Evolutionary conservation across 2,888 invertebrate species (phyloP), one percentile per base, ranked within the genome.

Genomic region (Schizotus pectinicornis): DNA sequence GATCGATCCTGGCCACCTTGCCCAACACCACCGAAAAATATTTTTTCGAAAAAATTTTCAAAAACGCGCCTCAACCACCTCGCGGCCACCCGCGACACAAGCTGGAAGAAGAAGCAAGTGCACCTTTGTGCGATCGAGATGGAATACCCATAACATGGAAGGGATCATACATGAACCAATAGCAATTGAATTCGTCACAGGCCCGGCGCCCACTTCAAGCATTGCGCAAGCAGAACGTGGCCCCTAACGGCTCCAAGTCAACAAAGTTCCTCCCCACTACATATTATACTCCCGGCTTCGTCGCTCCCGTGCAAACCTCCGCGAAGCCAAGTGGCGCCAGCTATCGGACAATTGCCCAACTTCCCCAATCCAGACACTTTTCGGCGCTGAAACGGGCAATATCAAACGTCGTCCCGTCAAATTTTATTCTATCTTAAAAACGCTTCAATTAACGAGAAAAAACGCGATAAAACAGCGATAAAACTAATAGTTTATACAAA

Each of bases 171-270:
- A 80, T 78, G 81, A 80, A 81, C 85, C 84, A 85, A 85, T 85
- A 79, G 82, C 83, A 81, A 82, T 81, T 78, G 81, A 81, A 83
- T 83, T 83, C 84, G 84, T 84, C 82, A 82, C 81, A 81, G 74
- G 77, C 77, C 77, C 68, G 75, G 76, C 78, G 78, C 78, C 77
- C 78, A 77, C 78, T 75, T 72, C 68, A 70, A 71, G 73, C 71
- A 72, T 76, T 79, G 79, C 80, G 80, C 80, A 77, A 75, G 74
- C 68, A 75, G 73, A 74, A 74, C 70, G 72, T 75, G 72, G 75
- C 75, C 77, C 77, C 75, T 74, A 74, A 75, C 74, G 67, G 69
- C 71, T 64, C 62, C 65, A 62, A 68, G 65, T 64, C 67, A 67
- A 71, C 69, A 68, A 71, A 67, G 67, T 65, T 71, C 62, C 67